Evolutionary conservation across 2,113 vertebrate species (phyloP), one percentile per base, ranked within the genome.

Genomic region (Lates calcarifer): DNA sequence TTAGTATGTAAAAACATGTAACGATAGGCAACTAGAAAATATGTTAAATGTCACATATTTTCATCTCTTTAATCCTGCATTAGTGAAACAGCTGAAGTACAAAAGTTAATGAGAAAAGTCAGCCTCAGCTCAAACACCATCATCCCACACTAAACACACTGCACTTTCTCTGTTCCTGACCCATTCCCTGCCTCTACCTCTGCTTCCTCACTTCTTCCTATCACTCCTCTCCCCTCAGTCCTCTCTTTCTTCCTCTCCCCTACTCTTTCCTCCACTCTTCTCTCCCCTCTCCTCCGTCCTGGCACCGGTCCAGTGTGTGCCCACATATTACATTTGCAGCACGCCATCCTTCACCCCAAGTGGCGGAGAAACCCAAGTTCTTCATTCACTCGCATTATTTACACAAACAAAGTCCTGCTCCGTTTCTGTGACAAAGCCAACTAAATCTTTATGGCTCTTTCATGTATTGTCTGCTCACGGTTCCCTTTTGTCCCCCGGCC

Each of bases 381-480:
- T 95, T 95, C 97, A 83, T 88, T 84, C 87, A 81, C 77, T 57
- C 94, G 93, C 95, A 97, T 97, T 98, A 99, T 99, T 99, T 99
- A 99, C 97, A 98, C 98, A 99, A 96, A 96, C 95, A 96, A 97
- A 98, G 97, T 98, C 96, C 96, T 95, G 95, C 97, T 98, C 96
- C 95, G 95, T 98, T 97, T 97, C 97, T 96, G 96, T 96, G 96
- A 98, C 98, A 99, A 98, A 98, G 96, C 96, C 95, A 95, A 96
- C 96, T 97, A 97, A 98, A 98, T 97, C 98, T 98, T 92, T 87
- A 82, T 71, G 84, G 85, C 81, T 74, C 92, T 94, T 99, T 99
- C 98, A 99, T 99, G 98, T 98, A 97, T 99, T 99, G 97, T 99
- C 95, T 96, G 95, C 95, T 95, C 96, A 96, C 96, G 96, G 97